Conservation (phyloP, 1,140 invertebrate species). For the Danaus plexippus region DNA sequence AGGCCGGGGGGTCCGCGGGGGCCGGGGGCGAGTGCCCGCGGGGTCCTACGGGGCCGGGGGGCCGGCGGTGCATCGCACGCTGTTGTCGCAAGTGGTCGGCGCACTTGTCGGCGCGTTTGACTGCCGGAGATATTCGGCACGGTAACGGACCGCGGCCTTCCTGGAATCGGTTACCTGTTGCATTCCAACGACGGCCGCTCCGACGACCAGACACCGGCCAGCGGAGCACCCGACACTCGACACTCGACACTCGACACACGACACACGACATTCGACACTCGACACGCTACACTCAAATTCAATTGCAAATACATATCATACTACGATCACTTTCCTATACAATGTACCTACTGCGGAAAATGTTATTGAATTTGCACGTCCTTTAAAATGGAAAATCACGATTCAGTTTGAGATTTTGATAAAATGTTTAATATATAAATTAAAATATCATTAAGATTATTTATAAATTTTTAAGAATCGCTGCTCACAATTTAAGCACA, state of each 20-base stretch:
- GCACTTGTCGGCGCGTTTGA: conserved; percentile 70
- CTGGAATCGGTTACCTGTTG: conserved; percentile 68
- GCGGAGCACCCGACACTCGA: conserved; percentile 16
- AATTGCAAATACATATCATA: too few species aligned
- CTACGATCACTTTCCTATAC: too few species aligned
- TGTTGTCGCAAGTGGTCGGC: conserved; percentile 64
- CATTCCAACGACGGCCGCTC: conserved; percentile 59
- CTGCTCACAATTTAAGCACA: too few species aligned
- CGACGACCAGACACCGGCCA: conserved; percentile 24
- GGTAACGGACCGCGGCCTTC: conserved; percentile 68
- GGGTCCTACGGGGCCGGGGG: conserved; percentile 16
- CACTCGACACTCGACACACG: too few species aligned
- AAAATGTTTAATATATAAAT: too few species aligned
- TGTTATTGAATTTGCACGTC: too few species aligned
- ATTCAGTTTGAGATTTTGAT: too few species aligned
- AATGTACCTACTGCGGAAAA: too few species aligned
- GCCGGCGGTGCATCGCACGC: conserved; percentile 44
- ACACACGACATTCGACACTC: conserved; percentile 2
- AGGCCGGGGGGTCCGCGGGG: conserved; percentile 17
- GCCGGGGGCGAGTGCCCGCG: conserved; percentile 36
- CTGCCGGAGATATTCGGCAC: conserved; percentile 67
- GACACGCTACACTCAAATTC: too few species aligned
- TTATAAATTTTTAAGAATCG: too few species aligned
- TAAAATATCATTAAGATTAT: too few species aligned
- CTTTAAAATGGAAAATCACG: too few species aligned